Percentiles rank a stretch among this genome's conserved stretches.
Evolutionary conservation across 2,888 invertebrate species (phyloP).

Genomic region (Sycophila texana): DNA sequence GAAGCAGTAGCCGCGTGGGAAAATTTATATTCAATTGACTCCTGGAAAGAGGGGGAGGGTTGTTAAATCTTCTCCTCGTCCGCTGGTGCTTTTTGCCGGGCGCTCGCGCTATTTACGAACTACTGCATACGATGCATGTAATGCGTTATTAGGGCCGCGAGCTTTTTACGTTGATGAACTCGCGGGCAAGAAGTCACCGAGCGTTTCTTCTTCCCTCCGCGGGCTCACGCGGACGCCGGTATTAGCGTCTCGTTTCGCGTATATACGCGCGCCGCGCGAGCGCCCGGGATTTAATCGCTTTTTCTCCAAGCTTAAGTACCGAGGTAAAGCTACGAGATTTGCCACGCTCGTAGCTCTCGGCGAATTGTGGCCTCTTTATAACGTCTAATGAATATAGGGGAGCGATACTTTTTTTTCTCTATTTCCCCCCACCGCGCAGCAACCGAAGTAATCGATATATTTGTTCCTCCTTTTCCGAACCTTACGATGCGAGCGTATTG

Average conservation of each 20-base stretch:
- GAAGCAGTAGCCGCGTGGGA: constrained; percentile 48
- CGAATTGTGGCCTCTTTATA: constrained; percentile 3
- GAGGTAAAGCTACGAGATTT: constrained; percentile 16
- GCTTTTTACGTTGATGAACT: constrained; percentile 42
- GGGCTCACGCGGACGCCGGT: background rate
- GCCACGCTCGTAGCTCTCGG: constrained; percentile 6
- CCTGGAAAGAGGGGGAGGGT: constrained; percentile 30
- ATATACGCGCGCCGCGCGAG: background rate
- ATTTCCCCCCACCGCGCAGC: too few species aligned
- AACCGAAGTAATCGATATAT: too few species aligned
- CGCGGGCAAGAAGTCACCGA: constrained; percentile 27
- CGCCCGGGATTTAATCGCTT: constrained; percentile 35
- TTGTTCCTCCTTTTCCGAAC: too few species aligned
- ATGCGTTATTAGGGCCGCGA: constrained; percentile 41
- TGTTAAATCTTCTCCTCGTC: constrained; percentile 42
- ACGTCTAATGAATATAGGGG: background rate
- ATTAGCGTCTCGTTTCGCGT: constrained; percentile 20
- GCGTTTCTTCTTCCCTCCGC: background rate
- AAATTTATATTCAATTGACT: constrained; percentile 57
- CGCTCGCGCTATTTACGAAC: background rate
- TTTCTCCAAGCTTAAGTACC: background rate
- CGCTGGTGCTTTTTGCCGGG: constrained; percentile 28
- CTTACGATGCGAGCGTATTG: too few species aligned
- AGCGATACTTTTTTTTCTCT: background rate
- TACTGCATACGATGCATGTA: constrained; percentile 20